These are phyloP conservation scores for Otus scops DNA, from an alignment of 2,797 vertebrate species.

Conservation along the genomic window DNA sequence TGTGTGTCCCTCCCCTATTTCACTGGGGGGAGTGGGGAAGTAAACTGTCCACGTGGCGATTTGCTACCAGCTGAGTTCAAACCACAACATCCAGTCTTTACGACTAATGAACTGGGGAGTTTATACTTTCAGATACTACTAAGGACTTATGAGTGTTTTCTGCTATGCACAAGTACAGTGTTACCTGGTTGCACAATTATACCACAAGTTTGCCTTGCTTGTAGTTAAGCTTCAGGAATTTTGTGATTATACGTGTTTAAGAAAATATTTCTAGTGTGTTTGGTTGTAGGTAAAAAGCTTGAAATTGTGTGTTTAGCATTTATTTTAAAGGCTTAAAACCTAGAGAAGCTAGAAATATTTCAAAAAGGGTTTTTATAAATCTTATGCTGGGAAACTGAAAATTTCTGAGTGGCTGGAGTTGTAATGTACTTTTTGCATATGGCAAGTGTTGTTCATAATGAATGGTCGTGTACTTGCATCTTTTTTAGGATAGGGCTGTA, in stretches of 20 bases:
- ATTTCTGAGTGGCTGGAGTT: neutral
- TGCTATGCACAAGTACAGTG: fast-evolving
- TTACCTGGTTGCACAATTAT: neutral
- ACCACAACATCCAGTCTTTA: neutral
- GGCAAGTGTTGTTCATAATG: neutral
- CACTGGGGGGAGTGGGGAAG: too few relatives aligned
- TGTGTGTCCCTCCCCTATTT: too few relatives aligned
- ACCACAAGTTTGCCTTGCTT: neutral
- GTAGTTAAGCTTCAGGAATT: neutral
- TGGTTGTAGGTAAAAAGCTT: neutral
- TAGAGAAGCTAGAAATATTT: neutral
- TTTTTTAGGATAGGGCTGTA: neutral
- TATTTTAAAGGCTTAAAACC: neutral
- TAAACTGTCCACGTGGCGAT: too few relatives aligned
- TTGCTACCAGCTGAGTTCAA: too few relatives aligned
- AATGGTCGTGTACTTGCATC: fast-evolving
- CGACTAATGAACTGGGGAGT: neutral
- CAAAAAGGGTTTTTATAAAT: neutral
- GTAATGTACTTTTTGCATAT: neutral
- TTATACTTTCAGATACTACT: neutral
- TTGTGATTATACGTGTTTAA: neutral
- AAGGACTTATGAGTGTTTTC: neutral
- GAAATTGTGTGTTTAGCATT: neutral
- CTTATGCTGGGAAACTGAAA: neutral
- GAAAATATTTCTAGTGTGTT: neutral